Conservation (phyloP, 2,113 vertebrate genomes). For the Scopus umbretta region DNA sequence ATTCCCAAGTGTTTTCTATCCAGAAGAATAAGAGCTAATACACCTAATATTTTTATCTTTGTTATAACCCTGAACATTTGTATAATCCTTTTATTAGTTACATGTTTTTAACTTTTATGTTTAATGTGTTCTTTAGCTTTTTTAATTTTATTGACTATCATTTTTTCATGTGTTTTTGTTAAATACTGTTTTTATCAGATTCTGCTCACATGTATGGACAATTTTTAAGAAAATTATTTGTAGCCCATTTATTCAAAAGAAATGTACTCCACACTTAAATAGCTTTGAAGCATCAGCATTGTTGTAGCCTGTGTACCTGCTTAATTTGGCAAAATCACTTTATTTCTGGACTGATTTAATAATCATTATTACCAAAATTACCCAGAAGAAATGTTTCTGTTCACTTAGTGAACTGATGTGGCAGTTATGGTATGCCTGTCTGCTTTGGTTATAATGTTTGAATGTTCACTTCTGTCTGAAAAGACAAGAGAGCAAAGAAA, state of each 20-base stretch:
- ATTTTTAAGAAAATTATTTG: neutral
- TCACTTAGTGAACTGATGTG: neutral
- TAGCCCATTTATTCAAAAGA: neutral
- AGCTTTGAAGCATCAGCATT: neutral
- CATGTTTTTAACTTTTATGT: neutral
- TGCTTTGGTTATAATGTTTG: neutral
- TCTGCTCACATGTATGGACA: neutral
- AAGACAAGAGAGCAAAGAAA: neutral
- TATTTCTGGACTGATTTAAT: neutral
- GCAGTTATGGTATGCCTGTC: neutral
- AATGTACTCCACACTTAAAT: neutral
- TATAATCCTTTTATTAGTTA: neutral
- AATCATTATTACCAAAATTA: neutral
- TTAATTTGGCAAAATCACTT: neutral
- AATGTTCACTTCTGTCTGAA: neutral
- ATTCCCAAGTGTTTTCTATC: neutral
- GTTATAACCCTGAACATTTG: neutral
- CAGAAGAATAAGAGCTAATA: neutral
- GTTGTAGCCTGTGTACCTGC: neutral
- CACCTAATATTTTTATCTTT: neutral
- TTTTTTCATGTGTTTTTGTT: neutral
- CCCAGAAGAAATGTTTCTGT: neutral
- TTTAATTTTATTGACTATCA: neutral
- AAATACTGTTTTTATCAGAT: neutral
- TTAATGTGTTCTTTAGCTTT: neutral